Evolutionary conservation across 1,140 invertebrate species (phyloP), one percentile per base, ranked within the genome.

Genomic region (Polypedilum pembai): DNA sequence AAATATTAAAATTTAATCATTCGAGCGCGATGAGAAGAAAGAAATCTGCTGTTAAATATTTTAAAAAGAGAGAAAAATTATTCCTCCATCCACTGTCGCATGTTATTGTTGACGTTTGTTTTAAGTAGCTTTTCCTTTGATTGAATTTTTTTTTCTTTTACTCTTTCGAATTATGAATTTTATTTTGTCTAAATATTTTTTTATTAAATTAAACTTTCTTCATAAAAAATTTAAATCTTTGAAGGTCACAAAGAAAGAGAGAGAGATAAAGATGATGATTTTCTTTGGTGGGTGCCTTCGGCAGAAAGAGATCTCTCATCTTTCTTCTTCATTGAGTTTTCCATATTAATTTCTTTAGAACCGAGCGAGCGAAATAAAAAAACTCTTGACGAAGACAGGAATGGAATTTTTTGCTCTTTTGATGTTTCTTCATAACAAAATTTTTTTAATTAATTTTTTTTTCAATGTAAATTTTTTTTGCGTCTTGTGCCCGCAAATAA

Each of bases 1-100:
- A 69, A 69, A 69, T 69, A 69, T 69, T 69, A 69, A 69, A 69
- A 69, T 69, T 69, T 69, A 69, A 69, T 69, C 65, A 69, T 69
- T 69, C 65, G 65, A 18, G 17, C 18, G 17, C 65, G 65, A 21
- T 18, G 65, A 69, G 65, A 69, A 69, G 65, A 21, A 33, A 69
- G 17, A 69, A 20, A 21, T 21, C 65, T 69, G 65, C 20, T 69
- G 17, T 21, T 69, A 69, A 69, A 69, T 69, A 10, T 69, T 18
- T 69, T 56, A 15, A 1, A 56, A 20, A 69, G 65, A 69, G 20
- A 69, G 17, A 18, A 21, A 69, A 20, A 69, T 20, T 69, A 18
- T 69, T 69, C 8, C 45, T 69, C 17, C 17, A 10, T 69, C 17
- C 45, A 15, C 12, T 56, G 41, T 15, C 45, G 10, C 8, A 20